These are phyloP conservation scores for Megatriorchis doriae DNA, from an alignment of 2,113 vertebrate species.

Conservation along the genomic window DNA sequence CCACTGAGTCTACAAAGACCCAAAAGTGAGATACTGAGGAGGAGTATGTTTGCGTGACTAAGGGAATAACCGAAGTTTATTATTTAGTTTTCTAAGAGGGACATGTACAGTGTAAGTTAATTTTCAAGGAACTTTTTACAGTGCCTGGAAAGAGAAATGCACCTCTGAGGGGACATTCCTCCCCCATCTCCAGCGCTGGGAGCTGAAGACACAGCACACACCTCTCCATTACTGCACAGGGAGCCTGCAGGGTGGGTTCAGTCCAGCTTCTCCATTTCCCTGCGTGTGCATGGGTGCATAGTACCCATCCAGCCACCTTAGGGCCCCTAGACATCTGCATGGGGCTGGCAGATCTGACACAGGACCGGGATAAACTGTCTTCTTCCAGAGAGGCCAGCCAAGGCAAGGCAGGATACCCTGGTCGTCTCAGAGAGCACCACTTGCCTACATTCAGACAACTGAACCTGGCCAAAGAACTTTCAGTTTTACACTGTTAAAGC, in stretches of 20 bases:
- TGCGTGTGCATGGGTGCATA: accelerated
- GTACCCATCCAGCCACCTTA: neutral
- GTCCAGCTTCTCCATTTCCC: neutral
- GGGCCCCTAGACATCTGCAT: neutral
- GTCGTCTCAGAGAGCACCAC: neutral
- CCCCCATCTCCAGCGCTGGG: accelerated
- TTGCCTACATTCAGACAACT: neutral
- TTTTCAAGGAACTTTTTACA: neutral
- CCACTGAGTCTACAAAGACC: neutral
- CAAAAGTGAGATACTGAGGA: neutral
- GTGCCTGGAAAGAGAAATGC: neutral
- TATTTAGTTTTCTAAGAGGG: neutral
- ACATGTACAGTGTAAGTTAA: neutral
- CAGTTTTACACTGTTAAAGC: neutral
- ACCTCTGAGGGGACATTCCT: neutral
- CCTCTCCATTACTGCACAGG: neutral
- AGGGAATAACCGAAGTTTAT: neutral
- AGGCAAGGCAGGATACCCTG: neutral
- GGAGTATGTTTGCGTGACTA: neutral
- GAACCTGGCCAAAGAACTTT: neutral
- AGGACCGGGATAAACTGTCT: neutral
- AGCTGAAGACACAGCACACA: neutral
- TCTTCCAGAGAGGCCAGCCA: neutral
- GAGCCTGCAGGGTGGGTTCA: neutral
- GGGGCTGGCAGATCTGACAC: neutral